Evolutionary conservation across 92 coral and sea anemone genomes (phyloP).

Genomic region (Epizoanthus fatuus): DNA sequence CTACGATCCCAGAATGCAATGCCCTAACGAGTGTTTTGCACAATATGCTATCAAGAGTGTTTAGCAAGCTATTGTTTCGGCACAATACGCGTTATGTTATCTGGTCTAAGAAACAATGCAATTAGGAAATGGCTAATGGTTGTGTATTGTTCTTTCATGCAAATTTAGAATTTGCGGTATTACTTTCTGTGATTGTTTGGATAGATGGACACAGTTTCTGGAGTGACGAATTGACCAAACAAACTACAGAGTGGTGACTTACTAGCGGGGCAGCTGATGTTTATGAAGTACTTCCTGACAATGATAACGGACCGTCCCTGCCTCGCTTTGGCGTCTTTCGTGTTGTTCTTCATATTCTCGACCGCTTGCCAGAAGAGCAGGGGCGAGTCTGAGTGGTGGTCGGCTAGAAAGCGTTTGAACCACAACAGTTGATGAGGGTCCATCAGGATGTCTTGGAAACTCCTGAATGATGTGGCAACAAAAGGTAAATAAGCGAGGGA

Average conservation of each 20-base stretch:
- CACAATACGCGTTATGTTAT: too few species aligned
- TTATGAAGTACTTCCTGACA: slow-evolving; percentile 87
- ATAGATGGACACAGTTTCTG: not conserved
- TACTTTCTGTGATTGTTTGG: too few species aligned
- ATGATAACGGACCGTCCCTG: slow-evolving; percentile 83
- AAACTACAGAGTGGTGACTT: slow-evolving; percentile 16
- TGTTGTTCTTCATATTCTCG: slow-evolving; percentile 91
- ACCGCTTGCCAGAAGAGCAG: slow-evolving; percentile 97
- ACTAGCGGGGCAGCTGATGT: slow-evolving; percentile 88
- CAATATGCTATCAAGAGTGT: too few species aligned
- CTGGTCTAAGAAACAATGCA: too few species aligned
- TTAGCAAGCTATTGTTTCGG: too few species aligned
- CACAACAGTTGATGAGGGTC: slow-evolving; percentile 83
- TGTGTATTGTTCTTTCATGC: too few species aligned
- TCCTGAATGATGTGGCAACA: slow-evolving; percentile 44
- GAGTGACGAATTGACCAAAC: not conserved
- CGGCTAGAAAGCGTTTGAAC: slow-evolving; percentile 81
- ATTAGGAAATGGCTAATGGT: too few species aligned
- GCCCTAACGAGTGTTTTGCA: too few species aligned
- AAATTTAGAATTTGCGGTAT: too few species aligned
- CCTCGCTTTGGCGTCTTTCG: slow-evolving; percentile 92
- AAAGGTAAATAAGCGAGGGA: too few species aligned
- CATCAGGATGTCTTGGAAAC: slow-evolving; percentile 79
- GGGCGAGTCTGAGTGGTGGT: slow-evolving; percentile 83
- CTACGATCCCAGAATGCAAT: too few species aligned